Evolutionary conservation across 2,797 vertebrate genomes (phyloP).

Genomic region (Tympanoctomys barrerae): DNA sequence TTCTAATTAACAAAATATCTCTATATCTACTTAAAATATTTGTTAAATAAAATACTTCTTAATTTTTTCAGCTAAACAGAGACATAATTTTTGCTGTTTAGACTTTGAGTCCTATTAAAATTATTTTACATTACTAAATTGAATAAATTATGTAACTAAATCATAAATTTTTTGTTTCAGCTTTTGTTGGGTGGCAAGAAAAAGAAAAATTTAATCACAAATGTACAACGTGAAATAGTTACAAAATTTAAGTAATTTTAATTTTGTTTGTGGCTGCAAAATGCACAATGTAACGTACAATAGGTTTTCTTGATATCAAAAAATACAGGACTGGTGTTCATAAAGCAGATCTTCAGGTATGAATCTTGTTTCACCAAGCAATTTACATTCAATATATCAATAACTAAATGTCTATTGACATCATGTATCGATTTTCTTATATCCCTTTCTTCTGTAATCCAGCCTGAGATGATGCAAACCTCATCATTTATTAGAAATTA

Average conservation of each 20-base stretch:
- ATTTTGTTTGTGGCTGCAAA: background rate
- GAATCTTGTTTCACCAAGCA: background rate
- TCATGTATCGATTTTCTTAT: background rate
- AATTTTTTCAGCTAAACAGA: conserved; percentile 20
- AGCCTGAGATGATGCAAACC: background rate
- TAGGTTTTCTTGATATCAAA: background rate
- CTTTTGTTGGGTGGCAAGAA: background rate
- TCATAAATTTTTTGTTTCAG: background rate
- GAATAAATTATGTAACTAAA: conserved; percentile 14
- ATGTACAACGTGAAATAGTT: background rate
- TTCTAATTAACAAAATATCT: background rate
- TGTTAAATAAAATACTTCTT: background rate
- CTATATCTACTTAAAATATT: background rate
- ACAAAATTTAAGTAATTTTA: background rate
- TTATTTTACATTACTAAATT: conserved; percentile 21
- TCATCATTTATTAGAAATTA: background rate
- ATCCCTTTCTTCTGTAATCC: background rate
- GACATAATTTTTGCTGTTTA: background rate
- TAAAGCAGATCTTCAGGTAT: background rate
- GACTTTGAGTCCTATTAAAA: background rate
- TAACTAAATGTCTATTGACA: background rate
- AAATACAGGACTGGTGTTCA: background rate
- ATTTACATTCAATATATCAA: background rate
- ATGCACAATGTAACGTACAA: background rate
- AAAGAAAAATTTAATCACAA: background rate